Conservation (phyloP, 2,888 invertebrate genomes). For the Leptopterna dolabrata region DNA sequence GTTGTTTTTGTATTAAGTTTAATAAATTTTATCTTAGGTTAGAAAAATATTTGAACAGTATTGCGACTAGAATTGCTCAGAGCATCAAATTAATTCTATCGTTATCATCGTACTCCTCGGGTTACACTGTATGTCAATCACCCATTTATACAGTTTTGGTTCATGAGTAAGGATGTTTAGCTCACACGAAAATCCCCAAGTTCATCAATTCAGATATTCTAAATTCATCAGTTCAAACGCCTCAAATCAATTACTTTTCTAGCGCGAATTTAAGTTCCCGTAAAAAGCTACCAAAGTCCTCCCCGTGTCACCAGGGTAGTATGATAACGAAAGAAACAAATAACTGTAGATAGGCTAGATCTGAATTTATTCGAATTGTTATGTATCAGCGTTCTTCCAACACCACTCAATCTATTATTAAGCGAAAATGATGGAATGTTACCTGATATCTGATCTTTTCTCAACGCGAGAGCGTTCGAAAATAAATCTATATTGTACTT, state of each 20-base stretch:
- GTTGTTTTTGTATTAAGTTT: background rate
- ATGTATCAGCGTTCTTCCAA: background rate
- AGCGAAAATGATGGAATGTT: background rate
- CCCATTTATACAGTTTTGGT: too few species aligned
- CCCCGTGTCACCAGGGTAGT: background rate
- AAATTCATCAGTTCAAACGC: too few species aligned
- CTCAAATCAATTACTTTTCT: too few species aligned
- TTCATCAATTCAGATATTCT: too few species aligned
- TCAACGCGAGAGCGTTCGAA: background rate
- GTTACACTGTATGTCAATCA: too few species aligned
- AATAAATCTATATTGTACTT: background rate
- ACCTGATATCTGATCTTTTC: background rate
- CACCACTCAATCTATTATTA: background rate
- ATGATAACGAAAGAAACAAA: background rate
- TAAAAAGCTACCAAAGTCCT: too few species aligned
- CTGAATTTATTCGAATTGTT: background rate
- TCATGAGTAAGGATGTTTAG: too few species aligned
- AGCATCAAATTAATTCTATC: background rate
- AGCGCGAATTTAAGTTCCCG: too few species aligned
- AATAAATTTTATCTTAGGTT: background rate
- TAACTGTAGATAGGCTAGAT: background rate
- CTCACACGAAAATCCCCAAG: too few species aligned
- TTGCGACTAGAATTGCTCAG: background rate
- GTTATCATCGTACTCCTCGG: background rate
- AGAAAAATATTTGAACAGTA: background rate